Evolutionary conservation across 2,888 invertebrate genomes (phyloP).

Genomic region (Apamea epomidion): DNA sequence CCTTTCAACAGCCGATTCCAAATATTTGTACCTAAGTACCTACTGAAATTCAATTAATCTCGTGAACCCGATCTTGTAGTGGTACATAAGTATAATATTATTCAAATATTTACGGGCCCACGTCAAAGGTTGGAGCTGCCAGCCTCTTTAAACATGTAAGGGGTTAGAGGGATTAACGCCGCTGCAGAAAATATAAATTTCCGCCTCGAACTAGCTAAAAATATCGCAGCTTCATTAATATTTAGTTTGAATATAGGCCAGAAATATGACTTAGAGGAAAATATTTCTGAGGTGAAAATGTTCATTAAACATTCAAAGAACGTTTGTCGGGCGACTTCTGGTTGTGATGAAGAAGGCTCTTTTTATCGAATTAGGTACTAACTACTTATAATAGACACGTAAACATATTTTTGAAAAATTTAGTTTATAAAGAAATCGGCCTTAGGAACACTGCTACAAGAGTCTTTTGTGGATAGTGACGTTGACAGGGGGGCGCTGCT

Average conservation of each 20-base stretch:
- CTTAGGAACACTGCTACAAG: neutral
- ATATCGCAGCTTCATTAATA: constrained; percentile 56
- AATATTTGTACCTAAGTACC: neutral
- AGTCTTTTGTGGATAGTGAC: too few relatives aligned
- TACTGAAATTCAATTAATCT: constrained; percentile 27
- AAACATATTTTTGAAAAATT: neutral
- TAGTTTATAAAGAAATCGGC: neutral
- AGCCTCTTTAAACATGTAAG: constrained; percentile 49
- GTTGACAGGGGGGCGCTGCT: too few relatives aligned
- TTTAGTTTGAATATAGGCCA: constrained; percentile 36
- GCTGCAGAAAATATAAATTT: constrained; percentile 41
- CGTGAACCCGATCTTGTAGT: constrained; percentile 15
- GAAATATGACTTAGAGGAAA: constrained; percentile 39
- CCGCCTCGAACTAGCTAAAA: constrained; percentile 42
- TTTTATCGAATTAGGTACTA: constrained; percentile 39
- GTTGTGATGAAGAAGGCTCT: constrained; percentile 35
- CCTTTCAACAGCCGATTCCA: constrained; percentile 7
- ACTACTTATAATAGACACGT: neutral
- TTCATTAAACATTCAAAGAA: constrained; percentile 54
- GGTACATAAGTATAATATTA: constrained; percentile 5
- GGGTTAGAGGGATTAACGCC: constrained; percentile 41
- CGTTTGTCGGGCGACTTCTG: constrained; percentile 7
- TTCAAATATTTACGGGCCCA: constrained; percentile 43
- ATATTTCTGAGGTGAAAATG: constrained; percentile 2
- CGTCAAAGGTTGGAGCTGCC: constrained; percentile 29